Evolutionary conservation across 2,888 invertebrate species (phyloP).

Genomic region (Eupithecia dodoneata): DNA sequence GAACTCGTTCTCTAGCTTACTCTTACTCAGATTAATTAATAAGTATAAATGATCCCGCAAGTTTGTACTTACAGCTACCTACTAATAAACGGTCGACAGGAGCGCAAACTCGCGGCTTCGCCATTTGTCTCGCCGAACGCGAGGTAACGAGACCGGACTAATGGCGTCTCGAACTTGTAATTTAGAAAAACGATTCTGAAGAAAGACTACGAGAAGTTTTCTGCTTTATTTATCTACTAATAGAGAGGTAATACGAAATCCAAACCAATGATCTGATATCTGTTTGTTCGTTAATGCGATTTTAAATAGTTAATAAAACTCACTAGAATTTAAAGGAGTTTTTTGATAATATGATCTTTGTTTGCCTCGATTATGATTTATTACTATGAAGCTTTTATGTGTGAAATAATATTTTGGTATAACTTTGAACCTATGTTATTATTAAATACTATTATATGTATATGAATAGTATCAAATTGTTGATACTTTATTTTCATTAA

Average conservation of each 20-base stretch:
- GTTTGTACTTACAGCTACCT: conserved; percentile 58
- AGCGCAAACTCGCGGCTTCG: conserved; percentile 59
- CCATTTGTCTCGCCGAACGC: conserved; percentile 64
- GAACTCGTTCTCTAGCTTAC: neutral
- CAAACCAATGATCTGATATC: neutral
- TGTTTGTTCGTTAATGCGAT: neutral
- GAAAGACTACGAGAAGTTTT: conserved; percentile 43
- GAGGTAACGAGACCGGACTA: conserved; percentile 63
- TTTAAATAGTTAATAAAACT: neutral
- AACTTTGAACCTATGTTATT: no score
- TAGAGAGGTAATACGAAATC: neutral
- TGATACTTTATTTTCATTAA: no score
- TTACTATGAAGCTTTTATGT: no score
- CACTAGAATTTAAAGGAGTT: no score
- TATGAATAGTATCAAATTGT: no score
- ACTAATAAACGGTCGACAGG: conserved; percentile 66
- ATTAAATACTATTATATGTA: no score
- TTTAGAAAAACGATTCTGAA: conserved; percentile 69
- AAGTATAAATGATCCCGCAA: conserved; percentile 69
- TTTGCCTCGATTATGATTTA: no score
- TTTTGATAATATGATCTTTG: no score
- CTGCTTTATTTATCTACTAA: neutral
- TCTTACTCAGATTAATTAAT: conserved; percentile 52
- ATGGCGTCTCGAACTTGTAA: conserved; percentile 65
- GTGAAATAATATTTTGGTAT: no score